Evolutionary conservation across 2,888 invertebrate genomes (phyloP).

Genomic region (Phyllotreta cruciferae): DNA sequence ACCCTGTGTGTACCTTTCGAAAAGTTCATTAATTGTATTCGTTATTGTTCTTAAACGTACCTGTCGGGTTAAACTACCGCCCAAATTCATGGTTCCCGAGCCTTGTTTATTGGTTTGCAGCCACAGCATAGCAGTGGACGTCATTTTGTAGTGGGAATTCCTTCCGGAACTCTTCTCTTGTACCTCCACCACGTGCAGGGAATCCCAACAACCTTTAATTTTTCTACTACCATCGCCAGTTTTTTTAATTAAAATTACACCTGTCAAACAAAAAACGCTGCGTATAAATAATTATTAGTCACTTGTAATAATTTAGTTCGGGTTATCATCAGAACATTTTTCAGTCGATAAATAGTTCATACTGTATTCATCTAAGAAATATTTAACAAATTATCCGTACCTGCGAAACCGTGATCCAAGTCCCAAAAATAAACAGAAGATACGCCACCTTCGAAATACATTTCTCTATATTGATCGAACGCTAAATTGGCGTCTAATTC

Average conservation of each 20-base stretch:
- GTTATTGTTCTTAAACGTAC: too few species aligned
- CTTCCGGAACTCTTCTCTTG: constrained; percentile 94
- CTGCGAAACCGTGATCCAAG: constrained; percentile 97
- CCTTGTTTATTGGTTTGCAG: constrained; percentile 96
- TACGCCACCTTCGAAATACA: constrained; percentile 99
- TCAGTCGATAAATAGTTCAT: too few species aligned
- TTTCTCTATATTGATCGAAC: constrained; percentile 97
- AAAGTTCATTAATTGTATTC: too few species aligned
- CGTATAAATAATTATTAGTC: neutral
- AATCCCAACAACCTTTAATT: constrained; percentile 99
- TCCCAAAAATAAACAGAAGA: constrained; percentile 99
- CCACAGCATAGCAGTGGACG: constrained; percentile 99
- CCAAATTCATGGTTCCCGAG: constrained; percentile 98
- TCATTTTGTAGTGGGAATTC: constrained; percentile 97
- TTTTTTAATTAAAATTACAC: constrained; percentile 98
- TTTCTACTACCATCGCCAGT: constrained; percentile 98
- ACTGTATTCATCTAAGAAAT: too few species aligned
- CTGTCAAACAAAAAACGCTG: constrained; percentile 61
- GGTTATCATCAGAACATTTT: too few species aligned
- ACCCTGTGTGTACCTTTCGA: too few species aligned
- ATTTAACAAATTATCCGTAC: constrained; percentile 53
- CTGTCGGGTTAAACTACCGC: constrained; percentile 97
- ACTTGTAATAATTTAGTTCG: neutral
- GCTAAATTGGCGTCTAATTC: constrained; percentile 99
- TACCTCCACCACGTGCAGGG: constrained; percentile 98